Conservation (phyloP, 2,888 invertebrate species). For the Azorinus chamasolen region DNA sequence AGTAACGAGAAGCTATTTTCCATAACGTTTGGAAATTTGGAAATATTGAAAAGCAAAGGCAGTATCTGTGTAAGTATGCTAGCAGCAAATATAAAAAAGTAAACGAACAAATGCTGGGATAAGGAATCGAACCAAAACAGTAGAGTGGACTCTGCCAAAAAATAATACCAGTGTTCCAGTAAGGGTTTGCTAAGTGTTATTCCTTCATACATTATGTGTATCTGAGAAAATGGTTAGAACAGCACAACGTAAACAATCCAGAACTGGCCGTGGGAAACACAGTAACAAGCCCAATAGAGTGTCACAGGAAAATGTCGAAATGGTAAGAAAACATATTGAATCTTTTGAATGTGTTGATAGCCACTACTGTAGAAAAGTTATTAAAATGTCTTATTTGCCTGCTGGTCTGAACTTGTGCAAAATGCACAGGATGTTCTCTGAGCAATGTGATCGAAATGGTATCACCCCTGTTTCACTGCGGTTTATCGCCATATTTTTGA, state of each 20-base stretch:
- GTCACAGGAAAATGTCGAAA: conserved; percentile 1
- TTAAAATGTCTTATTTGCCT: conserved; percentile 22
- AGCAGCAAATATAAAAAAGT: background rate
- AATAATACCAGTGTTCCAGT: background rate
- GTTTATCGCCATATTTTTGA: conserved; percentile 29
- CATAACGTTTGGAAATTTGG: conserved; percentile 9
- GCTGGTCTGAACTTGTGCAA: conserved; percentile 14
- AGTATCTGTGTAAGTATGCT: background rate
- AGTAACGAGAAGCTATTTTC: conserved; percentile 3
- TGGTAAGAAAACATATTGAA: conserved; percentile 27
- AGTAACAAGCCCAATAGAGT: conserved; percentile 11
- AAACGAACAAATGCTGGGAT: background rate
- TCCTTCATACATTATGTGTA: conserved; percentile 1
- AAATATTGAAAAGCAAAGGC: conserved; percentile 14
- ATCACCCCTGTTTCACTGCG: background rate
- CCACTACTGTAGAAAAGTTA: conserved; percentile 35
- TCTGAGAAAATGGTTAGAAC: conserved; percentile 12
- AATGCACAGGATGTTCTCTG: conserved; percentile 25
- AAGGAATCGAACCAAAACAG: background rate
- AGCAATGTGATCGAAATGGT: conserved; percentile 6
- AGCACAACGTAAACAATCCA: conserved; percentile 3
- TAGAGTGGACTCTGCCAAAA: background rate
- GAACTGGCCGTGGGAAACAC: conserved; percentile 19
- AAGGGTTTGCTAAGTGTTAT: conserved; percentile 5
- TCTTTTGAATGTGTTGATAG: conserved; percentile 26